Base-by-base conservation (phyloP, 1,140 invertebrate species). In the Cotesia typhae region DNA sequence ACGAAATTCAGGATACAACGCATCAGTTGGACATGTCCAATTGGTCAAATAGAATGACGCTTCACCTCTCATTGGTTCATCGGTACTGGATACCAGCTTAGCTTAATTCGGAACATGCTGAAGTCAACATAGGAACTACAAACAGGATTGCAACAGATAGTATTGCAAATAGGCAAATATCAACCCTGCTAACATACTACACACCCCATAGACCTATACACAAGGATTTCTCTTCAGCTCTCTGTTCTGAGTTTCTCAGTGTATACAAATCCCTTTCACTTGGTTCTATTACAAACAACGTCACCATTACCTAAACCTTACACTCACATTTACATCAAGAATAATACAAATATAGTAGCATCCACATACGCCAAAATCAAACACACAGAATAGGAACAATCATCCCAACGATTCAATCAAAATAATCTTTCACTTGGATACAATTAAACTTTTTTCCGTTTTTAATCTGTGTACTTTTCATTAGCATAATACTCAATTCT, bases 131-230 rank as follows among this genome's bases (percentile, higher is more conserved):
- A 70, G 70, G 72, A 73, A 78, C 61, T 35, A 73, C 74, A 79
- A 81, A 81, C 74, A 77, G 67, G 60, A 60, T 74, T 73, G 73
- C 74, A 78, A 74, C 73, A 74, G 76, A 79, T 81, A 79, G 72
- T 78, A 76, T 77, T 74, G 76, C 73, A 76, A 77, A 77, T 78
- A 68, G 75, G 75, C 75, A 80, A 79, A 80, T 73, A 78, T 70
- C 36, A 51, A 63, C 60, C 51, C 64, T 17, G 63, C 47, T 57
- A 14, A 41, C 71, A 73, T 59, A 28, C 28, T 28, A 28, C 3
- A 65, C 63, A 70, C 35, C 61, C 57, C 59, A 68, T 68, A 63
- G 53, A 51, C 59, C 20, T 4, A 35, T 17, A 28, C 28, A 28
- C 28, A 28, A 28, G 28, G 28, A 28, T 28, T 28, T 28, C 28